A percentile compares a stretch with the other conserved stretches of the same genome.
phyloP scores from a whole-genome alignment of 2,888 invertebrate species.

The Chrysina gloriosa region DNA sequence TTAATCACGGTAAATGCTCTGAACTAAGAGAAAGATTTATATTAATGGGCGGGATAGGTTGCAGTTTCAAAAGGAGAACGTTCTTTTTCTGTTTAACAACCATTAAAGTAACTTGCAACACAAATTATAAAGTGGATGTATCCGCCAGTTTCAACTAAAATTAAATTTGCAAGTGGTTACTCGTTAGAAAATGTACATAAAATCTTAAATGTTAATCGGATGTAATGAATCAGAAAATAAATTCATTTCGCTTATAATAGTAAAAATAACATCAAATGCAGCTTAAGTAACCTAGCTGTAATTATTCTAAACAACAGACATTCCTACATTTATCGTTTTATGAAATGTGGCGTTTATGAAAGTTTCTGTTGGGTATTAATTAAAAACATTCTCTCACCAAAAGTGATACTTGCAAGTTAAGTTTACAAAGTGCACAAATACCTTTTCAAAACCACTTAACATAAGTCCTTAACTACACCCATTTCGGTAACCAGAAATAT shows the following conservation, averaged over 20 bases:
- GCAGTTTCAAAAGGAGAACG: background rate
- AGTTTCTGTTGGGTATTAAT: too few relatives aligned
- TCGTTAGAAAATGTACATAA: background rate
- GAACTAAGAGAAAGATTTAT: slow-evolving; percentile 20
- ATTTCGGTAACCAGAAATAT: too few relatives aligned
- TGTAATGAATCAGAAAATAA: background rate
- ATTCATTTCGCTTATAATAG: background rate
- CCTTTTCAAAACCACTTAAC: too few relatives aligned
- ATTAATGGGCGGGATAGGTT: background rate
- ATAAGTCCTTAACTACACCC: too few relatives aligned
- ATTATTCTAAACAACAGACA: too few relatives aligned
- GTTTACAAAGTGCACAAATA: too few relatives aligned
- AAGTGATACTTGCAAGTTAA: too few relatives aligned
- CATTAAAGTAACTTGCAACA: background rate
- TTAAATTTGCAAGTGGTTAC: background rate
- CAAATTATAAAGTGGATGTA: background rate
- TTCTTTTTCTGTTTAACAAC: background rate
- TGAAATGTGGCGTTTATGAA: too few relatives aligned
- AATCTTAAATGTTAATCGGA: background rate
- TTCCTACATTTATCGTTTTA: too few relatives aligned
- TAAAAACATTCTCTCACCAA: too few relatives aligned
- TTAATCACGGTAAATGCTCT: slow-evolving; percentile 31
- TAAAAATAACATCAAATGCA: background rate
- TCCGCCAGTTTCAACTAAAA: background rate
- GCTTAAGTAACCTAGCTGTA: too few relatives aligned